Base-by-base conservation (phyloP, 2,113 vertebrate species). In the Ceuthmochares aereus region DNA sequence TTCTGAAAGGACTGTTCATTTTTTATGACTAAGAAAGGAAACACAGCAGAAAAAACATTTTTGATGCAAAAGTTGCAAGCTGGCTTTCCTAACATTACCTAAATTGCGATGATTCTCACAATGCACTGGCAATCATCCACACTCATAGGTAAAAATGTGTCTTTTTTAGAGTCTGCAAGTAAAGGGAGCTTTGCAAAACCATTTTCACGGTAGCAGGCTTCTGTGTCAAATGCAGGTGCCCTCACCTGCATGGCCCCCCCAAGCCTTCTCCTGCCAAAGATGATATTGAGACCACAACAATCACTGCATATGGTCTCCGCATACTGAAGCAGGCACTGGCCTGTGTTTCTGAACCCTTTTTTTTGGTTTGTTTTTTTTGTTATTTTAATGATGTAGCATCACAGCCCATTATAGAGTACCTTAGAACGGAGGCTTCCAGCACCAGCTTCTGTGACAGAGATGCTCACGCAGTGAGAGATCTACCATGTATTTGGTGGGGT, bases 351-450 rank as follows among this genome's bases (percentile, higher is more conserved):
- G 75, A 55, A 10, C 18, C 6, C 7, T 6, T 42, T 74, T 79
- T 36, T 54, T 14, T 40, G n/a, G n/a, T 32, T 51, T 60, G 18
- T 56, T 49, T 59, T 18, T 40, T 45, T 45, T 45, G 12, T 45
- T 15, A 27, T 66, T 40, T 56, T 25, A 83, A 25, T 7, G 6
- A n/a, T n/a, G 18, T 25, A 84, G 26, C 0, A 0, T 40, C 42
- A n/a, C 0, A 0, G 17, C 27, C 17, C 1, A 0, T 47, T 87
- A 34, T 5, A 1, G 2, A 73, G 14, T 25, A 56, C 45, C 22
- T 70, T 42, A 66, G 55, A 85, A 32, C 0, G 42, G 37, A 45
- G 29, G n/a, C 40, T 91, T 74, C 45, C 55, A 80, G 34, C 16
- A 37, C 34, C 29, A 43, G 11, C 22, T 77, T 69, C 76, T 66